Evolutionary conservation across 2,797 vertebrate genomes (phyloP), one percentile per base, ranked within the genome.

Genomic region (Anniella stebbinsi): DNA sequence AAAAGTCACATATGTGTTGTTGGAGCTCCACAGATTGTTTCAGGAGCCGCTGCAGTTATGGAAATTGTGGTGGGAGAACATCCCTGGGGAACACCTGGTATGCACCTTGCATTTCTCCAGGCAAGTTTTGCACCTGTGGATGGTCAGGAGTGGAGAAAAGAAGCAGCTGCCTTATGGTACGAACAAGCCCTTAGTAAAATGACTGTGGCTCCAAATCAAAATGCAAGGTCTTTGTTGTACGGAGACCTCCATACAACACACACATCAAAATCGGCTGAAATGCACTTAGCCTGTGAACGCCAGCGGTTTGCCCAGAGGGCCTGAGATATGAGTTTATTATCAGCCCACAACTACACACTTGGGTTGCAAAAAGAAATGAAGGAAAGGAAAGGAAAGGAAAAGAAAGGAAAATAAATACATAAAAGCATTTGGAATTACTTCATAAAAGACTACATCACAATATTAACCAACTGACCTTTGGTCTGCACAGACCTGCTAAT

Each of bases 401-500:
- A 11, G n/a, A 80, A 1, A 30, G 48, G 1, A 70, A 63, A 92
- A 96, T 94, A 93, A 95, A 95, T 92, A 95, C 96, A 96, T 96
- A 95, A 96, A 97, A 96, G 94, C 93, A 87, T 94, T 90, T 93
- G 91, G 96, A 95, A 97, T 97, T 96, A 97, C 96, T 97, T 96
- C 96, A 97, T 97, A 96, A 97, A 97, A 96, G 95, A 94, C 96
- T 96, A 96, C 94, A 92, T 95, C 87, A 96, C 90, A 60, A 96
- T 97, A 96, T 97, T 97, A 97, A 97, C 96, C 83, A 83, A 92
- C 96, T 95, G 98, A 98, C 98, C 98, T 98, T 97, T 98, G 97
- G 97, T 98, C 97, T 97, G 93, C 36, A 88, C 97, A 96, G 97
- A 98, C 97, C 98, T 97, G 97, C 97, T 98, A 98, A 98, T 98